A percentile compares a stretch with the other conserved stretches of the same genome.
These are phyloP conservation scores for Volucella inflata DNA, from an alignment of 2,888 invertebrate genomes.

Conservation along the genomic window DNA sequence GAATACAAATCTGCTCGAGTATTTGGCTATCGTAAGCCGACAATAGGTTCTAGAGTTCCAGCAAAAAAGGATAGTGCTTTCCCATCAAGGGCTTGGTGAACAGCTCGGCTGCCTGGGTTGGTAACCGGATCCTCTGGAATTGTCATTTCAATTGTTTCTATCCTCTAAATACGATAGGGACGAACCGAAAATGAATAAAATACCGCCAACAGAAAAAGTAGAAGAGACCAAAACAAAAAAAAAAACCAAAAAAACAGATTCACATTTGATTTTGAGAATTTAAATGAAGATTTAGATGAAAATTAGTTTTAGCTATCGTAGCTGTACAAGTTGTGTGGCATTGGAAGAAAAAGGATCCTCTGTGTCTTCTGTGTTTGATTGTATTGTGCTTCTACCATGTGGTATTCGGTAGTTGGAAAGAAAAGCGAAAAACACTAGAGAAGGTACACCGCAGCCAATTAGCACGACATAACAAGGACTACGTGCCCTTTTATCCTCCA, in stretches of 20 bases:
- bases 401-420: background rate
- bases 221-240: background rate
- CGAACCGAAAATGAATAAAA: conserved; percentile 28
- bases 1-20: background rate
- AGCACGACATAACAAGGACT: conserved; percentile 39
- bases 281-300: conserved; percentile 59
- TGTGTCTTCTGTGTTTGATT: conserved; percentile 17
- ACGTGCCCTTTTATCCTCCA: background rate
- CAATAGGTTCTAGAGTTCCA: conserved; percentile 39
- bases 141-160: conserved; percentile 70
- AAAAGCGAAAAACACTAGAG: background rate
- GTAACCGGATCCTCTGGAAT: conserved; percentile 33
- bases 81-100: conserved; percentile 58
- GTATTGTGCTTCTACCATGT: conserved; percentile 6
- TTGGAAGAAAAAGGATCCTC: background rate
- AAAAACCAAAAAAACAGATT: conserved; percentile 40
- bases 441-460: conserved; percentile 46
- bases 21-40: conserved; percentile 33
- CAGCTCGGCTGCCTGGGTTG: conserved; percentile 31
- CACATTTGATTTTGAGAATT: conserved; percentile 69
- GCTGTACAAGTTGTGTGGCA: background rate
- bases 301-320: conserved; percentile 52
- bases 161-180: conserved; percentile 15
- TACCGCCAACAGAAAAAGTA: background rate
- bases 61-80: conserved; percentile 60